Evolutionary conservation across 1,140 invertebrate genomes (phyloP).

Genomic region (Whitmania pigra): DNA sequence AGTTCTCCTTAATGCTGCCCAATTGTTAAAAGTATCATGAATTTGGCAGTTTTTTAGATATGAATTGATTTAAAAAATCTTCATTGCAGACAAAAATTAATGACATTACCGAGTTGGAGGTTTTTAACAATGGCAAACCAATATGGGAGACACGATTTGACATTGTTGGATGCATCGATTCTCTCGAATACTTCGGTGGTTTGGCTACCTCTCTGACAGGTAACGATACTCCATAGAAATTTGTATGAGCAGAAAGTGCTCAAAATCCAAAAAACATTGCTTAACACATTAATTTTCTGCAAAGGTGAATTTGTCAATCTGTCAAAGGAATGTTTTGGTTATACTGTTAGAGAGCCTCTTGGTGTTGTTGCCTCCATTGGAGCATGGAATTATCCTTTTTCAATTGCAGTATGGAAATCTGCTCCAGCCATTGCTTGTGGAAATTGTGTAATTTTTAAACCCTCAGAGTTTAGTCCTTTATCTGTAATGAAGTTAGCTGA

Average conservation of each 20-base stretch:
- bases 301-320: conserved; percentile 39
- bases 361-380: conserved; percentile 49
- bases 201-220: conserved; percentile 36
- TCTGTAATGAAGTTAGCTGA: conserved; percentile 48
- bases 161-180: conserved; percentile 44
- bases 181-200: conserved; percentile 44
- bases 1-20: conserved; percentile 34
- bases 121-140: conserved; percentile 45
- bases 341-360: conserved; percentile 45
- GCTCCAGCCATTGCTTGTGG: conserved; percentile 49
- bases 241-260: neutral
- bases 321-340: conserved; percentile 39
- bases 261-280: neutral
- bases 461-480: conserved; percentile 46
- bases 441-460: conserved; percentile 49
- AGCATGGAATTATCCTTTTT: conserved; percentile 52
- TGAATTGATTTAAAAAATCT: conserved; percentile 4
- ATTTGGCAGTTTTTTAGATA: neutral
- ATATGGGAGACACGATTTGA: conserved; percentile 46
- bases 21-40: conserved; percentile 33
- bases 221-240: conserved; percentile 18
- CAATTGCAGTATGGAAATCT: conserved; percentile 46
- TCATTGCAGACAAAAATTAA: conserved; percentile 33
- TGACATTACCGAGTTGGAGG: conserved; percentile 39
- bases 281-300: neutral